Base-by-base conservation (phyloP, 2,113 vertebrate genomes). In the Saccopteryx leptura region DNA sequence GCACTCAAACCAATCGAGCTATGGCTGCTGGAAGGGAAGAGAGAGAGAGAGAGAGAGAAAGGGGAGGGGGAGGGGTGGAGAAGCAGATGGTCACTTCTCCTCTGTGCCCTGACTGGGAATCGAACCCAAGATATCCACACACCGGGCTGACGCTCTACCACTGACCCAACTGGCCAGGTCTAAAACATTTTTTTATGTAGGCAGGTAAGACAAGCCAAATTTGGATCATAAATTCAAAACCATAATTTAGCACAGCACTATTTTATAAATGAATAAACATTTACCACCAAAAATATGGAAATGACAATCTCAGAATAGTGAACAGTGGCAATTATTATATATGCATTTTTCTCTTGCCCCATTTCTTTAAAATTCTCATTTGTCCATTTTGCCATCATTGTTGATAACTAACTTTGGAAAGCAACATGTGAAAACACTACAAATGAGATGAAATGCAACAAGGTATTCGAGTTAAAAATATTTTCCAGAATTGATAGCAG, bases 231-330 rank as follows among this genome's bases (percentile, higher is more conserved):
- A 83, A 7, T 4, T 8, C 31, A 4, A 69, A 91, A 50, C 14
- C 4, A 4, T 71, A 7, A 66, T 75, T 85, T 89, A 92, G 89
- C 79, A 48, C 72, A 78, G 7, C 31, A 46, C 11, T 48, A 9
- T 92, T 81, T 96, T 21, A 46, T 81, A 56, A 93, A 23, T 31
- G 24, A 82, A 26, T 69, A 31, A 92, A 84, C 3, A 78, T 65
- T 92, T 48, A 65, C 61, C 33, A 58, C 21, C 14, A 88, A 24
- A 91, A 80, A 81, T 76, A 52, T 31, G 46, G 58, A 24, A 81
- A 50, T 83, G 48, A 23, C 28, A 84, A 54, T 78, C 21, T 82
- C 39, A 68, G 26, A 92, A 60, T 89, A 85, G 58, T 74, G 61
- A 11, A 74, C 2, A 0, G 11, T 93, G 33, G 21, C 48, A 28